Evolutionary conservation across 2,797 vertebrate genomes (phyloP), one percentile per base, ranked within the genome.

Genomic region (Gymnothorax javanicus): DNA sequence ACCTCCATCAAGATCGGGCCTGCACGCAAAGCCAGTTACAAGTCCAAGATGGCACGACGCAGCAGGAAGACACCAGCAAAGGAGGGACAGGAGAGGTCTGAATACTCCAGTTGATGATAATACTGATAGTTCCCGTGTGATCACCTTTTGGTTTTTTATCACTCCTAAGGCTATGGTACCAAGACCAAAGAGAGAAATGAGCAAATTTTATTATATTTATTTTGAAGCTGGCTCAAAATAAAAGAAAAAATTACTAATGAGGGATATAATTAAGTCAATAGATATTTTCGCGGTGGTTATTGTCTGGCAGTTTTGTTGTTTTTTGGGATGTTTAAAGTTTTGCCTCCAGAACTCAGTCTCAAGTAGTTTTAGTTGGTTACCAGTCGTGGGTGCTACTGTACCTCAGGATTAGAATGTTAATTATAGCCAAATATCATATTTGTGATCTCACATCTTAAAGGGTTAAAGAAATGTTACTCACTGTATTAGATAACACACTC

Each of bases 1-100:
- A 99, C 98, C 15, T 99, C 98, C 67, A 99, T 99, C 85, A 97
- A 97, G 91, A 96, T 98, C 0, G 98, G 98, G 7, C 98, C 98
- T 0, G 98, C 98, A 0, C 96, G 98, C 81, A 97, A 97, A 88
- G 97, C 97, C 90, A 97, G 97, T 93, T 98, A 98, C 91, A 97
- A 97, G 89, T 96, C 97, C 91, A 98, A 98, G 94, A 99, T 99
- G 98, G 98, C 98, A 0, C 92, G 98, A n/a, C 94, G 98, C 82
- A 97, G 97, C 94, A 97, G 97, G 91, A 95, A 96, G 89, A 96
- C 96, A 0, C 89, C 95, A 0, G 93, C 93, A 43, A 98, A 97
- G 88, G 96, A 98, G 15, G 93, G 96, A 33, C 97, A 98, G 91
- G 98, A 99, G 87, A 98, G 96, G 97, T 96, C 88, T 1, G 64